Conservation (phyloP, 2,113 vertebrate species). For the Herpailurus yagouaroundi region DNA sequence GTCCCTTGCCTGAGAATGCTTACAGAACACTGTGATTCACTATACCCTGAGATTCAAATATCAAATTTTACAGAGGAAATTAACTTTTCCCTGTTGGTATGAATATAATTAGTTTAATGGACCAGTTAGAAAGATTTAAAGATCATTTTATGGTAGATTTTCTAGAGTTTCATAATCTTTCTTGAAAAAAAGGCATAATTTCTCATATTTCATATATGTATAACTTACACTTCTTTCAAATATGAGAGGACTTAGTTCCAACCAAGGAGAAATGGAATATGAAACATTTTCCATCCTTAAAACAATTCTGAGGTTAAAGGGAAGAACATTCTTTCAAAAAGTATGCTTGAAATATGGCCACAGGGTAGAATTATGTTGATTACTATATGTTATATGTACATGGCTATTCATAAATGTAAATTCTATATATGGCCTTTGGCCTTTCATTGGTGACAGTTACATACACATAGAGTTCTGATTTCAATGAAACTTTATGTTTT, state of each 20-base stretch:
- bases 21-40: not conserved
- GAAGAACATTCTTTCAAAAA: slow-evolving; percentile 2
- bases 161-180: not conserved
- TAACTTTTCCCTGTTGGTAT: not conserved
- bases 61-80: not conserved
- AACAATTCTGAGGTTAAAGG: not conserved
- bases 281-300: not conserved
- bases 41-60: not conserved
- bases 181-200: not conserved
- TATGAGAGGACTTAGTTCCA: not conserved
- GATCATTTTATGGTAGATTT: not conserved
- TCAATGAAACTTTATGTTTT: not conserved
- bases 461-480: not conserved
- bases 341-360: not conserved
- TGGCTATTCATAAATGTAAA: not conserved
- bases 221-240: not conserved
- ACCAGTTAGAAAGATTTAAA: not conserved
- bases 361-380: not conserved
- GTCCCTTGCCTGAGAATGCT: not conserved
- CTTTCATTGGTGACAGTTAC: not conserved
- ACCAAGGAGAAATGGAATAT: not conserved
- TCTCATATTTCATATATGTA: not conserved
- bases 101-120: not conserved
- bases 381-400: not conserved
- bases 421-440: not conserved